These are phyloP conservation scores for Gobio occitaniae DNA, from an alignment of 2,797 vertebrate species.

Conservation along the genomic window DNA sequence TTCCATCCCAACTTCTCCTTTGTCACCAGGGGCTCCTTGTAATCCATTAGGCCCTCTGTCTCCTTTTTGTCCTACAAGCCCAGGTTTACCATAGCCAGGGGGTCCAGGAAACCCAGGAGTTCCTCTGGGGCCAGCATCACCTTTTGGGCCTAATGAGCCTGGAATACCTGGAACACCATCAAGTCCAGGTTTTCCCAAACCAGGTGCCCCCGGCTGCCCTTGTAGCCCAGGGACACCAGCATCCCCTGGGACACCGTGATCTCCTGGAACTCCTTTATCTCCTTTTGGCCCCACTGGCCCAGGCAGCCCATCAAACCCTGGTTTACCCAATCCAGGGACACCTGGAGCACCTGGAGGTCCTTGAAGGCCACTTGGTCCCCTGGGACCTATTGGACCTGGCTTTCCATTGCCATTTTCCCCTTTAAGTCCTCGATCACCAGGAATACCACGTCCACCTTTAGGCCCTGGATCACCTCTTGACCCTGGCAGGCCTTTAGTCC, in stretches of 20 bases:
- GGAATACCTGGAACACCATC: slow-evolving; percentile 87
- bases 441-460: slow-evolving; percentile 84
- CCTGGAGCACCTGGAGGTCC: slow-evolving; percentile 84
- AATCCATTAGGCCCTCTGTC: slow-evolving; percentile 88
- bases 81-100: slow-evolving; percentile 93
- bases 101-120: slow-evolving; percentile 87
- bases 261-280: slow-evolving; percentile 83
- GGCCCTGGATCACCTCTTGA: slow-evolving; percentile 88
- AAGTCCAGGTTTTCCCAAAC: slow-evolving; percentile 83
- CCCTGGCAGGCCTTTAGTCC: slow-evolving; percentile 86
- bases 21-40: slow-evolving; percentile 87
- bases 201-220: slow-evolving; percentile 84
- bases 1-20: slow-evolving; percentile 87
- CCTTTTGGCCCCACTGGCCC: slow-evolving; percentile 88
- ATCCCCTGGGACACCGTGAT: slow-evolving; percentile 81
- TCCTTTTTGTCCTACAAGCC: slow-evolving; percentile 88
- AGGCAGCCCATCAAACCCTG: slow-evolving; percentile 86
- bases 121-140: slow-evolving; percentile 84
- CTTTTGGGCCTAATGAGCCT: slow-evolving; percentile 84
- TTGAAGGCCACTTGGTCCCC: slow-evolving; percentile 82
- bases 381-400: slow-evolving; percentile 82
- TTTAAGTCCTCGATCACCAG: slow-evolving; percentile 88
- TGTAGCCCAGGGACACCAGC: slow-evolving; percentile 83
- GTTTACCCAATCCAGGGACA: slow-evolving; percentile 82
- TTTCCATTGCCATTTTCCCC: slow-evolving; percentile 95